Base-by-base conservation (phyloP, 2,113 vertebrate species). In the Myotis brandtii region DNA sequence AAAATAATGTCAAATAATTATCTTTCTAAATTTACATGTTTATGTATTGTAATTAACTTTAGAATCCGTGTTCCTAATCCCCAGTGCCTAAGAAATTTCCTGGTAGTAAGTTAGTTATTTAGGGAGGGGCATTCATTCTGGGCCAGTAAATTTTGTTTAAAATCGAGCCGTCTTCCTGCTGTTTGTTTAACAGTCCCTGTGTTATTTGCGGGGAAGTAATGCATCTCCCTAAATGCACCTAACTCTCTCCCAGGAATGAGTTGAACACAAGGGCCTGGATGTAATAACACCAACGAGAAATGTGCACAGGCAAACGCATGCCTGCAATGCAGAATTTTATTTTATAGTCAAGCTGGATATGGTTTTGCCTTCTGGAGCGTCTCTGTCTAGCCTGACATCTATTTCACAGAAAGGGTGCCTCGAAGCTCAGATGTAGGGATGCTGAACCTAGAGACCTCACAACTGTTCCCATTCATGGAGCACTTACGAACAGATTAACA, bases 121-220 rank as follows among this genome's bases (percentile, higher is more conserved):
- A 93, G 91, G 97, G 93, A 96, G 77, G 79, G 91, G 69, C 82
- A 62, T 89, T 91, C 95, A 95, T 93, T 91, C 93, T 62, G 86
- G 96, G 86, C 89, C 94, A 43, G 79, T 97, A 95, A 97, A 97
- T 97, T 96, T 96, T 97, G 93, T 96, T 97, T 97, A 97, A 97
- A 97, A 96, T 94, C 69, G 95, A 96, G 94, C 91, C 4, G 25
- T 94, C 97, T 96, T 97, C 94, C 95, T 86, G 94, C 95, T 97
- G 96, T 97, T 97, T 95, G 94, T 77, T 97, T 97, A 97, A 97
- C 96, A 91, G 91, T 66, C 96, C 97, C 93, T 75, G 86, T 94
- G 96, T 93, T 96, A 64, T 95, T 90, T 59, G 27, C 9, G 1
- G 77, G 84, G 94, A 95, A 88, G 94, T 48, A 88, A 89, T 56